Evolutionary conservation across 2,888 invertebrate species (phyloP), one percentile per base, ranked within the genome.

Genomic region (Agonopterix arenella): DNA sequence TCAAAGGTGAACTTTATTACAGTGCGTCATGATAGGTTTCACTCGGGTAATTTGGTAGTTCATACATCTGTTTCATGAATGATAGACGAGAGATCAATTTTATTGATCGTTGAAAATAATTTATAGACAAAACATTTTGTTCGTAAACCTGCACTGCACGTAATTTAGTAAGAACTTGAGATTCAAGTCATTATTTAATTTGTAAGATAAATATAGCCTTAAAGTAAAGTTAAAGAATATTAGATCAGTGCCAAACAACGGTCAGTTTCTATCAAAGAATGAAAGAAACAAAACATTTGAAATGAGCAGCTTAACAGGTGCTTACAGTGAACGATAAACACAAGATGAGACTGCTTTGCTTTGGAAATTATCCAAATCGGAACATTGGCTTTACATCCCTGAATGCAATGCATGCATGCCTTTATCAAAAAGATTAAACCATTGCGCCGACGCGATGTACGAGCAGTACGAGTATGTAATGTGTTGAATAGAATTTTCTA

Each of bases 321-420:
- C 76, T 76, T 75, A 74, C 72, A 67, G 59, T 62, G 66, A 61
- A 68, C 62, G 64, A 64, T 70, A 69, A 73, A 73, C 69, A 73
- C 64, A 66, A 62, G 62, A 44, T 38, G 48, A 66, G 66, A 64
- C 70, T 58, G 55, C 59, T 58, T 66, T 59, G 67, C 59, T 59
- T 66, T 72, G 70, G 73, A 77, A 68, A 68, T 65, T 61, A 64
- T 75, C 76, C 72, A 75, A 75, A 50, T 49, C 56, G 49, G 46
- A 40, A 48, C 49, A 59, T 66, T 60, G 50, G 54, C 59, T 62
- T 57, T 65, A 67, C 65, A 66, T 59, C 51, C 60, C 48, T n/a
- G 58, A 55, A 50, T 57, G 52, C 52, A 11, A 8, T 54, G 13
- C 13, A 13, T 13, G 13, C 13, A 13, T 18, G 18, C 18, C 18